phyloP scores from a whole-genome alignment of 2,797 vertebrate genomes.

The Bufotes viridis region DNA sequence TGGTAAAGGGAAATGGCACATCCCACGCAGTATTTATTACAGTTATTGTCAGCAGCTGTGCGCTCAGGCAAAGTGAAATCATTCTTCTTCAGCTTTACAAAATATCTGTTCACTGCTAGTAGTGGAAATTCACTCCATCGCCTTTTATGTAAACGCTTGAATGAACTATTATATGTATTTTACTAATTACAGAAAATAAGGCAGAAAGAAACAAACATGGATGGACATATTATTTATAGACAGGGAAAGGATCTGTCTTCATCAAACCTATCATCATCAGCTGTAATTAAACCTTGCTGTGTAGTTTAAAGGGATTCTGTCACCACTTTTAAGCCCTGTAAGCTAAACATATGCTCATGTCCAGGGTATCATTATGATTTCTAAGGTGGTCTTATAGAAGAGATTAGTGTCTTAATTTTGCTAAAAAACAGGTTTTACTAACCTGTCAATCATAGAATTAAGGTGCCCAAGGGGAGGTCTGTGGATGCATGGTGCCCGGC shows the following conservation, averaged over 20 bases:
- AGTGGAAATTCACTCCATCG: background rate
- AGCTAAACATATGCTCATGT: too few relatives aligned
- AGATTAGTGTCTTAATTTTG: too few relatives aligned
- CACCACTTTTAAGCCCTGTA: too few relatives aligned
- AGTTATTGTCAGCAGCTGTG: conserved; percentile 1
- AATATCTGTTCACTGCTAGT: background rate
- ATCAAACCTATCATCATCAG: background rate
- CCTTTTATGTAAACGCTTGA: background rate
- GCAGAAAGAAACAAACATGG: background rate
- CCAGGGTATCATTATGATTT: too few relatives aligned
- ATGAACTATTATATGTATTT: background rate
- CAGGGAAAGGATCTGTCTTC: background rate
- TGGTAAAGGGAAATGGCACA: background rate
- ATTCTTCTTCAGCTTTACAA: background rate
- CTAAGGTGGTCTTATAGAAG: too few relatives aligned
- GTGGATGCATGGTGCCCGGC: too few relatives aligned
- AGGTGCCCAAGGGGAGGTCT: too few relatives aligned
- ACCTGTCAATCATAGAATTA: too few relatives aligned
- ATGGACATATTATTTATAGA: background rate
- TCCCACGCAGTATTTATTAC: conserved; percentile 21
- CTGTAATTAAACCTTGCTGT: background rate
- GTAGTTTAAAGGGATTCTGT: too few relatives aligned
- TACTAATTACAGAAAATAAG: background rate
- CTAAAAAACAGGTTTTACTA: too few relatives aligned
- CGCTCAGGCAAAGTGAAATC: background rate